Conservation (phyloP, 1,140 invertebrate species). For the Ganaspis sp. region DNA sequence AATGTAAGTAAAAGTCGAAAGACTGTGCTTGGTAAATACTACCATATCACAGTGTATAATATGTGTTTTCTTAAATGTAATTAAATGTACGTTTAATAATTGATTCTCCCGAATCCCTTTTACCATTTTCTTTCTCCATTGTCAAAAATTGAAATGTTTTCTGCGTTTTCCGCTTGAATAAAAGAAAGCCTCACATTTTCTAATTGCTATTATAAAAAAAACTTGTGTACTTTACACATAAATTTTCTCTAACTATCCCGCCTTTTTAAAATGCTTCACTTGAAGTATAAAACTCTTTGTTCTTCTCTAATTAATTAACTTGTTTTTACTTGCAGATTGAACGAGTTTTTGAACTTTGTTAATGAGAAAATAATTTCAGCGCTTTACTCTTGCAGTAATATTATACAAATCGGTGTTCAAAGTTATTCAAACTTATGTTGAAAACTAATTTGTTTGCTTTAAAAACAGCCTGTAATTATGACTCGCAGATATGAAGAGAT, state of each 20-base stretch:
- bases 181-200: not conserved
- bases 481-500: not conserved
- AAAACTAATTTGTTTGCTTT: not conserved
- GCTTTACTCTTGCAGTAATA: not conserved
- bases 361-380: not conserved
- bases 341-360: conserved; percentile 21
- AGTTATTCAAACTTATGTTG: conserved; percentile 2
- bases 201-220: not conserved
- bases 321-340: conserved; percentile 12
- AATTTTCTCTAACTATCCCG: not conserved
- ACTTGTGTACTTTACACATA: not conserved
- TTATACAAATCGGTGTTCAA: not conserved
- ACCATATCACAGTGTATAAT: too few species aligned
- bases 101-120: too few species aligned
- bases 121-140: too few species aligned
- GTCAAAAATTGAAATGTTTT: too few species aligned
- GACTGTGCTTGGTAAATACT: too few species aligned
- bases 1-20: too few species aligned
- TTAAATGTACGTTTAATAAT: too few species aligned
- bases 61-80: too few species aligned
- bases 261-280: not conserved
- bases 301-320: conserved; percentile 11
- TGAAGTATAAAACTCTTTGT: not conserved
- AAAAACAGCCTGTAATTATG: not conserved
- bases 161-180: too few species aligned